phyloP scores from a whole-genome alignment of 2,888 invertebrate genomes.

The Stegophylla sp. region DNA sequence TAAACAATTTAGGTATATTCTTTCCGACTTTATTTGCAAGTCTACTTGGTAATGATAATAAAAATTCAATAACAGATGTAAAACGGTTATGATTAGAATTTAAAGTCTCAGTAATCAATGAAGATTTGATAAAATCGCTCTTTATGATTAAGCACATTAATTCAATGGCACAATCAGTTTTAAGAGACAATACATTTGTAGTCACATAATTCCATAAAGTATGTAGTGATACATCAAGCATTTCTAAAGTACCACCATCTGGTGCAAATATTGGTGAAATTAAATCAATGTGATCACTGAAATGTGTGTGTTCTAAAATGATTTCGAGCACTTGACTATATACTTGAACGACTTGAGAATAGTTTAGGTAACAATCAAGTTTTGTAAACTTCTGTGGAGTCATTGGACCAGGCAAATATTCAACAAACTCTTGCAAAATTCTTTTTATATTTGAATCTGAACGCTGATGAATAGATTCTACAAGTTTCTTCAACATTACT shows the following conservation, averaged over 20 bases:
- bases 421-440: constrained; percentile 54
- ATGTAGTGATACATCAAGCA: constrained; percentile 48
- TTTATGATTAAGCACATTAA: constrained; percentile 43
- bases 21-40: constrained; percentile 74
- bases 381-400: constrained; percentile 74
- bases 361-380: constrained; percentile 66
- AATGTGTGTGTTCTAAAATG: constrained; percentile 39
- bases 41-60: constrained; percentile 74
- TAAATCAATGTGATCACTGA: constrained; percentile 12
- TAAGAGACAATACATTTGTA: constrained; percentile 40
- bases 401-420: constrained; percentile 69
- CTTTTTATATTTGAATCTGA: constrained; percentile 49
- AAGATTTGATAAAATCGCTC: constrained; percentile 58
- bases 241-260: constrained; percentile 54
- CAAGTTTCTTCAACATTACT: constrained; percentile 45
- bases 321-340: constrained; percentile 39
- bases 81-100: constrained; percentile 49
- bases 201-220: constrained; percentile 39
- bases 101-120: constrained; percentile 46
- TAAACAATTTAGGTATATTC: constrained; percentile 70
- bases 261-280: constrained; percentile 55
- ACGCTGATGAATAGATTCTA: constrained; percentile 44
- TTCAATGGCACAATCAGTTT: constrained; percentile 46
- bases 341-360: constrained; percentile 40
- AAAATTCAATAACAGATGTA: constrained; percentile 67